Evolutionary conservation across 2,797 vertebrate species (phyloP).

Genomic region (Pseudochirops corinnae): DNA sequence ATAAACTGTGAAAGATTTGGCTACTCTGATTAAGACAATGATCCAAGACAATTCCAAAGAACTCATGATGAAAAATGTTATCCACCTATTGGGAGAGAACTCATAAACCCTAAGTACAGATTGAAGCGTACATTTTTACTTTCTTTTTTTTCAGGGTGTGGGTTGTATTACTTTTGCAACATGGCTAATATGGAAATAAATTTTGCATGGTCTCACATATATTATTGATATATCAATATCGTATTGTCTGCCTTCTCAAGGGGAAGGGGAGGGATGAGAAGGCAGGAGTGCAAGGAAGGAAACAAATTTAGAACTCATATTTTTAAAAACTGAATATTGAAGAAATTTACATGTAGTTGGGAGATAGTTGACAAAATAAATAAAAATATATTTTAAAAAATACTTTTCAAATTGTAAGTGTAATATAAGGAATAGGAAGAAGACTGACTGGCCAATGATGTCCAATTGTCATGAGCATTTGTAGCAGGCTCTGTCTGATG

Average conservation of each 20-base stretch:
- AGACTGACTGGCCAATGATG: neutral
- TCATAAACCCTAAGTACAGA: neutral
- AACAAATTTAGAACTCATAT: neutral
- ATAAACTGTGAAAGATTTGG: neutral
- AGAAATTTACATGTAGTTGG: neutral
- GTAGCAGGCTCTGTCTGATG: neutral
- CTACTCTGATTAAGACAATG: neutral
- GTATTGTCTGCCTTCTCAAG: neutral
- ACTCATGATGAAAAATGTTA: neutral
- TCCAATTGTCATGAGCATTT: neutral
- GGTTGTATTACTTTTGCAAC: neutral
- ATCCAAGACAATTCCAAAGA: neutral
- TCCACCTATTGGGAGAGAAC: neutral
- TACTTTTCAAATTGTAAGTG: neutral
- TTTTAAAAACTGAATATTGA: neutral
- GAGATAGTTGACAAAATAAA: neutral
- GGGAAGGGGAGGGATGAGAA: neutral
- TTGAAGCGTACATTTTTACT: neutral
- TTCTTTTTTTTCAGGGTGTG: neutral
- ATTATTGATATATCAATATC: neutral
- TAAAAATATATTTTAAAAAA: neutral
- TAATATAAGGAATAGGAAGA: neutral
- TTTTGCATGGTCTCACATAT: neutral
- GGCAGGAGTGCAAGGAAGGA: neutral
- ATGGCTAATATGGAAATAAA: neutral